Base-by-base conservation (phyloP, 2,113 vertebrate genomes). In the Elanus axillaris region DNA sequence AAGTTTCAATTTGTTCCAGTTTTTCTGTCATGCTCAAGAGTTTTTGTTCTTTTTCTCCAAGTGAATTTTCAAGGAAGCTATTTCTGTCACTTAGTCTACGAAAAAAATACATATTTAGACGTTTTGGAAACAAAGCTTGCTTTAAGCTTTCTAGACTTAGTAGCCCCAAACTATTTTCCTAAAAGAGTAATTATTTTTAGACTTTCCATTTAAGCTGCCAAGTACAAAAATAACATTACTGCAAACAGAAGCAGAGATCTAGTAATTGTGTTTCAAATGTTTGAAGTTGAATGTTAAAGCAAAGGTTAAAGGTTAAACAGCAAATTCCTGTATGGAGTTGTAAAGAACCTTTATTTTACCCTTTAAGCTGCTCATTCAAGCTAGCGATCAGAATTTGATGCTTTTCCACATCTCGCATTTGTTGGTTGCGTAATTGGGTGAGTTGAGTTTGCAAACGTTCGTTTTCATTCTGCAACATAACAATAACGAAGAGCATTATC, bases 41-140 rank as follows among this genome's bases (percentile, higher is more conserved):
- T 4, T 97, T 98, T 21, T 98, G 98, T 32, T 99, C 99, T 93
- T 99, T 99, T 96, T 99, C 99, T n/a, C 98, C 97, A 42, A 99
- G 98, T 3, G 98, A 98, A 50, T 97, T 98, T 93, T 99, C 98
- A 95, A 99, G 98, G 66, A 98, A 98, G 90, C 98, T 98, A 48
- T 98, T 99, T 38, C 98, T 98, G 94, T 98, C 98, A 59, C 95
- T 99, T 86, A 99, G 94, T 64, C 98, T 99, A 88, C 42, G 32
- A 96, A 88, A 42, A 90, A 95, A 91, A 95, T 3, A 36, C 1
- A 13, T 19, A 69, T 36, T 92, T 18, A 89, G 73, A 29, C 38
- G 75, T 53, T 66, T 40, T 68, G 59, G 60, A 88, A 94, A 73
- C 18, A 48, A 86, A 87, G 29, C 3, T 27, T 55, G 20, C 2